Evolutionary conservation across 2,797 vertebrate species (phyloP), one percentile per base, ranked within the genome.

Genomic region (Eulemur mongoz): DNA sequence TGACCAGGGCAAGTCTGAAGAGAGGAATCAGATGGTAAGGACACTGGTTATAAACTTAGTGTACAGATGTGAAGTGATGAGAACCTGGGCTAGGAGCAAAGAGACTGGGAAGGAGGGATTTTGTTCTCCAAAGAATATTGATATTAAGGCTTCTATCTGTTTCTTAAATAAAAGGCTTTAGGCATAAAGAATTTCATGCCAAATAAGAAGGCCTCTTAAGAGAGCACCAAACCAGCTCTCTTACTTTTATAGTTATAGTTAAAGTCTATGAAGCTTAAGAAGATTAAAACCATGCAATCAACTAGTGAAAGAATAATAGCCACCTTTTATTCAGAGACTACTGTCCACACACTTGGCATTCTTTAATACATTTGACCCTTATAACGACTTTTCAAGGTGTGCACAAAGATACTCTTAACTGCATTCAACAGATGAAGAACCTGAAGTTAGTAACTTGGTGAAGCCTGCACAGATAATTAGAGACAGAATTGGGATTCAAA

Each of bases 71-170:
- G 20, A 69, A 18, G 63, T 48, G 59, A 76, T 57, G 25, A 52
- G 11, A 38, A 1, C 23, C 57, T 75, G 11, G 22, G 17, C 11
- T 48, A 73, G 32, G 52, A 83, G 23, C 27, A 69, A 2, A 27
- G 63, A 75, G 20, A 89, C 35, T 40, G 2, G 22, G 18, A 12
- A 84, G 9, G 35, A 50, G 30, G 38, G 35, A 65, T 32, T 91
- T 90, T 92, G 25, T 65, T 96, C 35, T 87, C 38, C 15, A 70
- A 89, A 86, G 32, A 92, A 82, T 70, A 95, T 9, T 84, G 32
- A 14, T 40, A n/a, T 83, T 80, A 73, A 50, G 4, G 13, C n/a
- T 81, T 82, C 32, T 82, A 48, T 61, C 72, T 82, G 13, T 72
- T 86, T 90, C 43, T 84, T 30, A 38, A 79, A 69, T 43, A 83